Conservation (phyloP, 2,797 vertebrate species). For the Diplodus sargus region DNA sequence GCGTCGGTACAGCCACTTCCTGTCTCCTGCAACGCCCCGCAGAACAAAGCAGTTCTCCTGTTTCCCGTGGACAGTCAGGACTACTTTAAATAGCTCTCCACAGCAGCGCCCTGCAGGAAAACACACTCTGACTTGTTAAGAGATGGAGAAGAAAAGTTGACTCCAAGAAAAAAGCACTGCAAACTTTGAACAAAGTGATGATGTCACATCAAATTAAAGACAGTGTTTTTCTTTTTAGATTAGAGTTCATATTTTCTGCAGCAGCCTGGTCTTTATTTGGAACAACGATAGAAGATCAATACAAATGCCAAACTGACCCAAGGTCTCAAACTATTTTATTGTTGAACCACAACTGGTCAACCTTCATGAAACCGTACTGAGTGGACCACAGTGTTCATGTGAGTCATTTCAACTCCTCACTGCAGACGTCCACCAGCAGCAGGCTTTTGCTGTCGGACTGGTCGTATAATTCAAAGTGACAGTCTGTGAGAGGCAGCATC, state of each 20-base stretch:
- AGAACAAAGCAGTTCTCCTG: constrained; percentile 71
- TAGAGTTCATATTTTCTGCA: constrained; percentile 3
- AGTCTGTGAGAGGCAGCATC: constrained; percentile 62
- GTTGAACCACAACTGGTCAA: not conserved
- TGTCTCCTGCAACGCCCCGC: constrained; percentile 58
- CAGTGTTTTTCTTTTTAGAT: constrained; percentile 13
- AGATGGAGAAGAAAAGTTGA: constrained; percentile 41
- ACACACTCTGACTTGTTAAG: constrained; percentile 18
- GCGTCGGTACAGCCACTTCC: constrained; percentile 61
- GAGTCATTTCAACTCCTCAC: constrained; percentile 47
- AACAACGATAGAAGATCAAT: constrained; percentile 24
- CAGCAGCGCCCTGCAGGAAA: constrained; percentile 34
- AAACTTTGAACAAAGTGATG: constrained; percentile 38
- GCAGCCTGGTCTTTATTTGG: not conserved
- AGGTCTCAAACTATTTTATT: not conserved
- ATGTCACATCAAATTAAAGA: not conserved
- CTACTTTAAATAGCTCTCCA: constrained; percentile 53
- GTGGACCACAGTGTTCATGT: constrained; percentile 24
- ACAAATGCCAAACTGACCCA: constrained; percentile 9
- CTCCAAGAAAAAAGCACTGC: constrained; percentile 17
- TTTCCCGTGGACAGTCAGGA: constrained; percentile 46
- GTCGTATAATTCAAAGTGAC: constrained; percentile 34
- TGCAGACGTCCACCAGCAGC: constrained; percentile 41
- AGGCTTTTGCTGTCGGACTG: constrained; percentile 22
- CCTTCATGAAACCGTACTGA: not conserved